Evolutionary conservation across 64 coral and sea anemone species (phyloP).

Genomic region (Pachyseris speciosa): DNA sequence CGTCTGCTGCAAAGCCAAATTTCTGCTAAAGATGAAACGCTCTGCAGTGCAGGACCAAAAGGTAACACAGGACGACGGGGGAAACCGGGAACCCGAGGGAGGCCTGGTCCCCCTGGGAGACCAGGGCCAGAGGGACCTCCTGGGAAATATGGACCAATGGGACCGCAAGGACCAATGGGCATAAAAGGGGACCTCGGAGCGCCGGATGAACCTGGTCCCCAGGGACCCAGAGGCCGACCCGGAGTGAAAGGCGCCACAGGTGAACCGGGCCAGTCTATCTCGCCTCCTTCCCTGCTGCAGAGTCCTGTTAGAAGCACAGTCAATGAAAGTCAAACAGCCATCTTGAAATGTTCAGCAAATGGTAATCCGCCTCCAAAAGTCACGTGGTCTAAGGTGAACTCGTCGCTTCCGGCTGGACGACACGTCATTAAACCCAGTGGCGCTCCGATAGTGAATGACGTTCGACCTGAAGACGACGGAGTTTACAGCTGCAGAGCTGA

Average conservation of each 20-base stretch:
- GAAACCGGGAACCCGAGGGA: too few relatives aligned
- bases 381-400: slow-evolving; percentile 42
- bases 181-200: neutral
- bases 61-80: too few relatives aligned
- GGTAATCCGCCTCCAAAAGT: slow-evolving; percentile 38
- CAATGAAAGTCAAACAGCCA: slow-evolving; percentile 4
- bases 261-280: neutral
- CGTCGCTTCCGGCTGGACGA: neutral
- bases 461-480: slow-evolving; percentile 17
- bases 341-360: slow-evolving; percentile 23
- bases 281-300: neutral
- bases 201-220: neutral
- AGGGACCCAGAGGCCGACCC: neutral
- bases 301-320: neutral
- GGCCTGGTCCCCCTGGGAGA: neutral
- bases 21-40: too few relatives aligned
- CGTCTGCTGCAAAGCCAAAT: too few relatives aligned
- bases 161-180: neutral
- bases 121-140: neutral
- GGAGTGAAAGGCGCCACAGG: slow-evolving; percentile 17
- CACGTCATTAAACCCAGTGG: neutral
- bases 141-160: neutral
- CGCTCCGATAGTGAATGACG: neutral
- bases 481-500: slow-evolving; percentile 38
- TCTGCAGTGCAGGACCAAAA: too few relatives aligned